Conservation (phyloP, 2,888 invertebrate species). For the Ectemnius continuus region DNA sequence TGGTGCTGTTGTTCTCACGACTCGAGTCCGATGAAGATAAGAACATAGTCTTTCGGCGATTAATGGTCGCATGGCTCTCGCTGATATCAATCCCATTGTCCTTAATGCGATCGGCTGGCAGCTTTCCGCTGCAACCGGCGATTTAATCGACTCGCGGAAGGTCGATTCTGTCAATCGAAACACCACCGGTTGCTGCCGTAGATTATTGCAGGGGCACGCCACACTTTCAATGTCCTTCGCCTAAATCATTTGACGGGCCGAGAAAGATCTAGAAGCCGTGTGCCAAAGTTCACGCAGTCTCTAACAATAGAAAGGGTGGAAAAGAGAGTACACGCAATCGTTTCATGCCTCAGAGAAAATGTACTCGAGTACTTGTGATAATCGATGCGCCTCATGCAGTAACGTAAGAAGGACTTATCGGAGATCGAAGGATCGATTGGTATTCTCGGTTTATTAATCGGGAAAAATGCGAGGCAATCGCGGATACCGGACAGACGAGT, state of each 20-base stretch:
- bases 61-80: constrained; percentile 1
- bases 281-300: too few relatives aligned
- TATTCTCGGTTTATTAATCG: constrained; percentile 57
- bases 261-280: too few relatives aligned
- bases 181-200: too few relatives aligned
- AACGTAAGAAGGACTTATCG: constrained; percentile 26
- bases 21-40: constrained; percentile 17
- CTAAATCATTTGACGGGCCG: too few relatives aligned
- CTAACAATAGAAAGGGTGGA: too few relatives aligned
- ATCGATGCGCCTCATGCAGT: constrained; percentile 3
- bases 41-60: constrained; percentile 31
- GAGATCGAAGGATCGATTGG: constrained; percentile 57
- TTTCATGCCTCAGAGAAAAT: too few relatives aligned
- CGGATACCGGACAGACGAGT: constrained; percentile 49
- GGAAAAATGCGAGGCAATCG: constrained; percentile 40
- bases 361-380: too few relatives aligned
- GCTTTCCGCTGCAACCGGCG: constrained; percentile 9
- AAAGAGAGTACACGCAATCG: too few relatives aligned
- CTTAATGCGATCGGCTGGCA: constrained; percentile 16
- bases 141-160: constrained; percentile 17
- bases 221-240: too few relatives aligned
- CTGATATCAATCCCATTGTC: constrained; percentile 26
- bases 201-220: neutral
- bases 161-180: constrained; percentile 3
- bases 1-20: constrained; percentile 48